Evolutionary conservation across 2,113 vertebrate genomes (phyloP).

Genomic region (Rhabdomys dilectus): DNA sequence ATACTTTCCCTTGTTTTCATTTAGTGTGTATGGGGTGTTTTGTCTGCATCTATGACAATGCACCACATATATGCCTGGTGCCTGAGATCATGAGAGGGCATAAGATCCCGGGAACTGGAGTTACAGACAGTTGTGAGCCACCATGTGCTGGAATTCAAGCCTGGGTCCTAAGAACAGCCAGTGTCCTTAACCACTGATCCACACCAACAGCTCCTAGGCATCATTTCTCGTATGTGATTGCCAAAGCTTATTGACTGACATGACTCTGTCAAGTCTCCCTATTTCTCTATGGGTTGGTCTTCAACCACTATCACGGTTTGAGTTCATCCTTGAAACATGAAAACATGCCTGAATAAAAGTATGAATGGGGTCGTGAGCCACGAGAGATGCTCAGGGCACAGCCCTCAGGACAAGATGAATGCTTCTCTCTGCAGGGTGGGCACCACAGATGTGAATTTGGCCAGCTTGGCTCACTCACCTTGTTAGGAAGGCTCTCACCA

Average conservation of each 20-base stretch:
- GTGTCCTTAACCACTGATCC: neutral
- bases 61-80: neutral
- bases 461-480: neutral
- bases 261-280: neutral
- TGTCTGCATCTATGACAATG: neutral
- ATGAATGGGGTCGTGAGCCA: too few species aligned
- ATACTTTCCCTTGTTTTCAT: neutral
- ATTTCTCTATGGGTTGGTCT: neutral
- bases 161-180: neutral
- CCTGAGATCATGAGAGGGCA: neutral
- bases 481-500: neutral
- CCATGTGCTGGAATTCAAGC: neutral
- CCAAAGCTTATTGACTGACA: neutral
- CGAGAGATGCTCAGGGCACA: neutral
- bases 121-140: neutral
- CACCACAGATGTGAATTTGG: too few species aligned
- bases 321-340: neutral
- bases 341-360: neutral
- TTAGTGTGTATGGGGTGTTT: neutral
- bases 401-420: neutral
- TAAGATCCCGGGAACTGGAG: too few species aligned
- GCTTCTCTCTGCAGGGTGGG: neutral
- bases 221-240: neutral
- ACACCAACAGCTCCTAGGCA: neutral
- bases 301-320: neutral